Conservation (phyloP, 64 coral and sea anemone genomes). For the Stylophora pistillata region DNA sequence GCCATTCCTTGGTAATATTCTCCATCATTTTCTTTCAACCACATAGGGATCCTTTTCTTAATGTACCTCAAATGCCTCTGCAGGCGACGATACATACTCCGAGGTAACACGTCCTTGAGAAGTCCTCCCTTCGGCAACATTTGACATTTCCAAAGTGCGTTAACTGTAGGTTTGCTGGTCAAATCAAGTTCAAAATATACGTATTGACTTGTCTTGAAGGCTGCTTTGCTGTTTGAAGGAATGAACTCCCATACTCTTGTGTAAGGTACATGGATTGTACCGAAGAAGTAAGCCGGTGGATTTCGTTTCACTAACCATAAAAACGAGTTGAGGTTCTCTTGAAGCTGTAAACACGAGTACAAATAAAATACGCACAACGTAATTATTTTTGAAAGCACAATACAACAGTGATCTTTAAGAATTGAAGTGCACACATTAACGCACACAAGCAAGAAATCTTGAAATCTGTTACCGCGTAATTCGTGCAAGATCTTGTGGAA, state of each 20-base stretch:
- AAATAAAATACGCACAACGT: constrained; percentile 59
- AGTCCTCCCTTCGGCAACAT: constrained; percentile 67
- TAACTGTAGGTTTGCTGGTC: constrained; percentile 61
- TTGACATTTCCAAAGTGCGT: constrained; percentile 83
- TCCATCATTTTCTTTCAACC: constrained; percentile 59
- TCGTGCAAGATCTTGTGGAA: constrained; percentile 5
- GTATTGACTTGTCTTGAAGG: constrained; percentile 75
- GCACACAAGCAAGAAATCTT: constrained; percentile 33
- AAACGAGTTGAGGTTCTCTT: constrained; percentile 91
- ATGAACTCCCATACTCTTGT: constrained; percentile 98
- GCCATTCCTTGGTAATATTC: constrained; percentile 53
- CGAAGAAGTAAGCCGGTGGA: constrained; percentile 96
- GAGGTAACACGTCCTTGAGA: constrained; percentile 77
- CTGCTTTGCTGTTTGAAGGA: constrained; percentile 89
- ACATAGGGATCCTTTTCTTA: constrained; percentile 67
- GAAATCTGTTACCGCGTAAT: constrained; percentile 51
- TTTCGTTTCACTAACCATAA: constrained; percentile 78
- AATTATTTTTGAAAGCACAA: constrained; percentile 51
- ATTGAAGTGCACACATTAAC: constrained; percentile 40
- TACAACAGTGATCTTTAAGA: constrained; percentile 6
- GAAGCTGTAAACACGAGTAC: constrained; percentile 72
- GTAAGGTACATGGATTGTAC: constrained; percentile 96
- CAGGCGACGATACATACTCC: constrained; percentile 73
- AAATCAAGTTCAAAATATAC: constrained; percentile 98
- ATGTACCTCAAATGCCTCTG: constrained; percentile 84